These are phyloP conservation scores for Lutjanus argentimaculatus DNA, from an alignment of 2,797 vertebrate species.

Conservation along the genomic window DNA sequence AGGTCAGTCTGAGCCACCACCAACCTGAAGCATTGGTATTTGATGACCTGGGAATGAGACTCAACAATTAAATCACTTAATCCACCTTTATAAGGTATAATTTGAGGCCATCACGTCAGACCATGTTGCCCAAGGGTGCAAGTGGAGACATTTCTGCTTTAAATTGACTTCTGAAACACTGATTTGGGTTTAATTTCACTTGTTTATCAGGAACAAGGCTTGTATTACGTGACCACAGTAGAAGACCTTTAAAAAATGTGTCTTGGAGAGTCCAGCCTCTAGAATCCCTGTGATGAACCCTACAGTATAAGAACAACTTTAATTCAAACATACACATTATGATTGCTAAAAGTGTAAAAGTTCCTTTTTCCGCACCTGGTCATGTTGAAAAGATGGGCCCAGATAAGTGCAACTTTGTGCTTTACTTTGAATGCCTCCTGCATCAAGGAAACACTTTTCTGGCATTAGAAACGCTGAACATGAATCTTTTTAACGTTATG, in stretches of 20 bases:
- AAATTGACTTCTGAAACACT: background rate
- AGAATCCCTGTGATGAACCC: background rate
- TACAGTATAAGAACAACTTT: background rate
- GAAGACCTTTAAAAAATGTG: background rate
- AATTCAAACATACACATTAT: constrained; percentile 5
- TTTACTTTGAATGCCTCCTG: constrained; percentile 9
- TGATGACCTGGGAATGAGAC: too few relatives aligned
- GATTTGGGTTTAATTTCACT: background rate
- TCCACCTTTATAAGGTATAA: background rate
- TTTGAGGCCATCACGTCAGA: background rate
- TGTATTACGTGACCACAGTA: background rate
- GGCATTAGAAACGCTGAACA: constrained; percentile 24
- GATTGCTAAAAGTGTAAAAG: constrained; percentile 1
- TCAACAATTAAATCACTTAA: too few relatives aligned
- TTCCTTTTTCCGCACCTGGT: background rate
- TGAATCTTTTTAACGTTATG: constrained; percentile 32
- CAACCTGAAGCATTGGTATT: too few relatives aligned
- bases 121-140: background rate
- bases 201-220: background rate
- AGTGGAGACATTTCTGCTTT: background rate
- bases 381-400: background rate
- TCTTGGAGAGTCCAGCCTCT: background rate
- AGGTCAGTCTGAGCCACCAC: too few relatives aligned
- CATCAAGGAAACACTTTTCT: constrained; percentile 31
- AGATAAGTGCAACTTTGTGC: constrained; percentile 17